These are phyloP conservation scores for Antedon mediterranea DNA, from an alignment of 53 echinoderm and acorn worm species.

Conservation along the genomic window DNA sequence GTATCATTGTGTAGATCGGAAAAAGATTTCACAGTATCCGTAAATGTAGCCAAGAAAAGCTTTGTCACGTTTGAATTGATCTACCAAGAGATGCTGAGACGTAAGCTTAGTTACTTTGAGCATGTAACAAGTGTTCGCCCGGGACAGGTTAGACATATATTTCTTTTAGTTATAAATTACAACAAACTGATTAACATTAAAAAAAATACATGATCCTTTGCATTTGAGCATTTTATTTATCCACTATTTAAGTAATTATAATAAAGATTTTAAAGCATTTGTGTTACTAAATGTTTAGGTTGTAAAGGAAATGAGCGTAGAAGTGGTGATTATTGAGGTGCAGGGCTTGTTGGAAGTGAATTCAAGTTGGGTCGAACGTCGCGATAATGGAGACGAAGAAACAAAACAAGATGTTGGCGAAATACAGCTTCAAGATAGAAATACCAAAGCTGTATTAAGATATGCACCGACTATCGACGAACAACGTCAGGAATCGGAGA, in stretches of 20 bases:
- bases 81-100: constrained; percentile 34
- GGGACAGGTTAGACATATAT: constrained; percentile 18
- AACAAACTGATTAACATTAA: too few relatives aligned
- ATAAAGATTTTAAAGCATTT: too few relatives aligned
- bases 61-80: constrained; percentile 25
- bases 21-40: constrained; percentile 16
- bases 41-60: constrained; percentile 23
- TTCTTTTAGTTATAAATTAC: too few relatives aligned
- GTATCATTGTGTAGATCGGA: too few relatives aligned
- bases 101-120: constrained; percentile 17
- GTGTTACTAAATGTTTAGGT: constrained; percentile 13
- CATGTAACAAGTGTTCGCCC: constrained; percentile 27
- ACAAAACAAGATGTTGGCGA: not conserved
- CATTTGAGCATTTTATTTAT: too few relatives aligned
- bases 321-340: constrained; percentile 31
- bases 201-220: too few relatives aligned
- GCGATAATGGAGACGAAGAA: not conserved
- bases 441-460: constrained; percentile 7
- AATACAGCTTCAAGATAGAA: not conserved
- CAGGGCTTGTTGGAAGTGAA: constrained; percentile 28
- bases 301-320: constrained; percentile 20
- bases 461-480: constrained; percentile 20
- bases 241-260: too few relatives aligned
- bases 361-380: not conserved
- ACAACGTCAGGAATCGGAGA: constrained; percentile 8